Evolutionary conservation across 2,888 invertebrate species (phyloP).

Genomic region (Epistrophe eligans): DNA sequence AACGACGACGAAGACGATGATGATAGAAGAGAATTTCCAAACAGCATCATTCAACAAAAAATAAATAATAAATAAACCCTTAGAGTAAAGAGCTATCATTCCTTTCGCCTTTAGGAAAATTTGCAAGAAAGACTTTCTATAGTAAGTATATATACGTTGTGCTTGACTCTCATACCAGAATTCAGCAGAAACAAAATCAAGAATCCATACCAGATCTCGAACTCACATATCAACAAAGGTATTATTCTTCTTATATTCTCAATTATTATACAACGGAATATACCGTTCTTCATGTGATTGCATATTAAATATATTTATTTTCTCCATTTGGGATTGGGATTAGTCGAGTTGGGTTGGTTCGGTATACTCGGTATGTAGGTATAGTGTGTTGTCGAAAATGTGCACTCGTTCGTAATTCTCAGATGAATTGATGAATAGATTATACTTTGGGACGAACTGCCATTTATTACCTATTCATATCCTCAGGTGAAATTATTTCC

Average conservation of each 20-base stretch:
- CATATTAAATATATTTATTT: conserved; percentile 43
- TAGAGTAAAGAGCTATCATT: conserved; percentile 54
- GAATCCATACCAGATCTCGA: neutral
- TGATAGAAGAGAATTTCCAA: conserved; percentile 72
- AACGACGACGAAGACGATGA: conserved; percentile 17
- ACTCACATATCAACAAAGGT: conserved; percentile 41
- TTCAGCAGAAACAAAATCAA: conserved; percentile 2
- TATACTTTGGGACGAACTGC: conserved; percentile 42
- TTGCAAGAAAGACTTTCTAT: conserved; percentile 9
- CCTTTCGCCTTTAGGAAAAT: conserved; percentile 32
- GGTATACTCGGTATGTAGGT: neutral
- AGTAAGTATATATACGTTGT: neutral
- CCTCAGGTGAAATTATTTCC: conserved; percentile 19
- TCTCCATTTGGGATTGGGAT: conserved; percentile 60
- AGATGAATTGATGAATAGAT: conserved; percentile 54
- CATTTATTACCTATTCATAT: conserved; percentile 63
- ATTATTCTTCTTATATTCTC: conserved; percentile 49
- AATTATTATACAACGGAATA: conserved; percentile 25
- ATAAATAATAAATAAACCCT: conserved; percentile 67
- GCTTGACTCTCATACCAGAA: conserved; percentile 7
- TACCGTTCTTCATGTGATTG: conserved; percentile 40
- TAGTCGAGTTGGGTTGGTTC: neutral
- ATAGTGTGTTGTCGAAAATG: conserved; percentile 46
- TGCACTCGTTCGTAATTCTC: conserved; percentile 45
- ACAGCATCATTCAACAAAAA: conserved; percentile 56